These are phyloP conservation scores for Leucophenga maculata DNA, from an alignment of 2,888 invertebrate species.

Conservation along the genomic window DNA sequence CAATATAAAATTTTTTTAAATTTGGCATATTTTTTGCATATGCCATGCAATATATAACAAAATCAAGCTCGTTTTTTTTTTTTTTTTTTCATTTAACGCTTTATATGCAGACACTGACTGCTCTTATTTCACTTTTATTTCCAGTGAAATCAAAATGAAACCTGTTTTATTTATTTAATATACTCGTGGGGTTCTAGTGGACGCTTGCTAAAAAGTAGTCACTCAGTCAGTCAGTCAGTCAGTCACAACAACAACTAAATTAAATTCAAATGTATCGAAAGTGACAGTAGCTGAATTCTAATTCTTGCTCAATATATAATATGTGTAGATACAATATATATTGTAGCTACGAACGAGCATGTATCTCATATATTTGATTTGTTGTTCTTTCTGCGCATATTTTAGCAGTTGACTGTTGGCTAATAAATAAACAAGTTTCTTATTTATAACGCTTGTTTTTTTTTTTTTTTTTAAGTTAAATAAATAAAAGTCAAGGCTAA, in stretches of 20 bases:
- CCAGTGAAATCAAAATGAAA: constrained; percentile 15
- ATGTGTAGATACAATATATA: background rate
- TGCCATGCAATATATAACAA: too few relatives aligned
- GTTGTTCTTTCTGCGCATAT: background rate
- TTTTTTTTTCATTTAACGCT: too few relatives aligned
- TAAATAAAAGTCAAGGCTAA: constrained; percentile 52
- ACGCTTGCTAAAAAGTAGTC: background rate
- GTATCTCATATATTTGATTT: background rate
- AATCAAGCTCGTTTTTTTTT: too few relatives aligned
- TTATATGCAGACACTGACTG: too few relatives aligned
- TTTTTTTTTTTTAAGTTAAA: constrained; percentile 47
- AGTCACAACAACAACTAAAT: background rate
- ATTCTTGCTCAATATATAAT: background rate
- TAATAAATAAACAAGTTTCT: constrained; percentile 34
- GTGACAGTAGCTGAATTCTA: constrained; percentile 18
- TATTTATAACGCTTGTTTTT: too few relatives aligned
- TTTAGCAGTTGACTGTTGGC: background rate
- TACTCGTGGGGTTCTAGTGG: too few relatives aligned
- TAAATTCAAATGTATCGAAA: constrained; percentile 12
- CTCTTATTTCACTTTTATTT: constrained; percentile 12
- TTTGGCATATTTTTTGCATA: too few relatives aligned
- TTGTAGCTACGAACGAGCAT: too few relatives aligned
- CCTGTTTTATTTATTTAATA: constrained; percentile 5
- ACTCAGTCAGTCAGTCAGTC: background rate
- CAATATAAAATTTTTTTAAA: too few relatives aligned